Evolutionary conservation across 2,797 vertebrate genomes (phyloP).

Genomic region (Melanotaenia trifasciata): DNA sequence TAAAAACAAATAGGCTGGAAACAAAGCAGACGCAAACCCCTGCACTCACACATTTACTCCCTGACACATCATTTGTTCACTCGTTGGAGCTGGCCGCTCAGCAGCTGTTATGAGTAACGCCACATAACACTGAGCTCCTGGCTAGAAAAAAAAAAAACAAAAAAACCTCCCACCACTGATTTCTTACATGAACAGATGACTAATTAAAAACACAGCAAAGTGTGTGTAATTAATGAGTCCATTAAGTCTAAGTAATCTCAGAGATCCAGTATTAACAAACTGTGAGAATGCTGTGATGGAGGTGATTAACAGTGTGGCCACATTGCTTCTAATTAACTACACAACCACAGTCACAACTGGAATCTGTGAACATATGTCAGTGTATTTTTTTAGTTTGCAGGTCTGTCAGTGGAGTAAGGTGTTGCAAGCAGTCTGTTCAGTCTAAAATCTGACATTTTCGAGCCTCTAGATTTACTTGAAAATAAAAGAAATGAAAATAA

Average conservation of each 20-base stretch:
- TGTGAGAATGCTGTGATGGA: constrained; percentile 38
- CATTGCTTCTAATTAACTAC: constrained; percentile 70
- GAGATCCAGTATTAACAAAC: constrained; percentile 80
- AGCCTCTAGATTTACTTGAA: neutral
- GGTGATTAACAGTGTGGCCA: constrained; percentile 74
- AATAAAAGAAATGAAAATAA: constrained; percentile 4
- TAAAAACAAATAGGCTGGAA: constrained; percentile 49
- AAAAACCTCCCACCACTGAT: constrained; percentile 34
- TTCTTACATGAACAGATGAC: constrained; percentile 65
- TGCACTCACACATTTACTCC: constrained; percentile 25
- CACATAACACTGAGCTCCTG: constrained; percentile 58
- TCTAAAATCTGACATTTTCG: neutral
- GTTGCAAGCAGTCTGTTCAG: neutral
- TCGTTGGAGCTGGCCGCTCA: constrained; percentile 45
- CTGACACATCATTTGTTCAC: constrained; percentile 62
- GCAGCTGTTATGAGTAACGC: constrained; percentile 74
- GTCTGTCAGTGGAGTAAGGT: constrained; percentile 15
- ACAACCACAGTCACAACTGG: constrained; percentile 76
- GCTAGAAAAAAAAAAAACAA: constrained; percentile 40
- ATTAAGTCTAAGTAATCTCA: constrained; percentile 76
- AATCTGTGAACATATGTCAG: constrained; percentile 67
- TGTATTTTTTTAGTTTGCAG: constrained; percentile 31
- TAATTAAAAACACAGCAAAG: constrained; percentile 78
- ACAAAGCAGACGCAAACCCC: constrained; percentile 62
- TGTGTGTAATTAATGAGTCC: constrained; percentile 77